A percentile compares a stretch with the other conserved stretches of the same genome.
Conservation (phyloP, 1,140 invertebrate genomes). For the Micrasema longulum region DNA sequence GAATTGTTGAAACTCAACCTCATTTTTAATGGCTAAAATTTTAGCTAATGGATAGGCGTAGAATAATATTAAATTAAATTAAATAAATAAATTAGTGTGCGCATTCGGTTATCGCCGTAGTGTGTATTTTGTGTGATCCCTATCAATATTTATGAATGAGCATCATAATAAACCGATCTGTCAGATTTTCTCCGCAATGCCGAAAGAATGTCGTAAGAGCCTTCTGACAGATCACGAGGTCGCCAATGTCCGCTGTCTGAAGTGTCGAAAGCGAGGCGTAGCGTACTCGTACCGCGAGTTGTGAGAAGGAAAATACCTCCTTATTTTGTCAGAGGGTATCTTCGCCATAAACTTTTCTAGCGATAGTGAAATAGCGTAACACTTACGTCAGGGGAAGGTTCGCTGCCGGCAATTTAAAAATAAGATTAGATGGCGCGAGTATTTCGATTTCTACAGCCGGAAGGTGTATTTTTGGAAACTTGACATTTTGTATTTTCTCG, state of each 20-base stretch:
- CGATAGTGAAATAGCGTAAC: not conserved
- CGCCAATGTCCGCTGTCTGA: not conserved
- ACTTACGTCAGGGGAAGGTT: constrained; percentile 38
- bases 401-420: constrained; percentile 41
- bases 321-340: too few species aligned
- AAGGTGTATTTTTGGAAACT: constrained; percentile 49
- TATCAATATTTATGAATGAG: too few species aligned
- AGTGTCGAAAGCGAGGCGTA: not conserved
- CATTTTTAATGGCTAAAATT: too few species aligned
- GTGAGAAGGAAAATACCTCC: constrained; percentile 23
- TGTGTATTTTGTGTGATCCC: too few species aligned
- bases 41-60: too few species aligned
- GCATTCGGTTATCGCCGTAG: too few species aligned
- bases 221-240: constrained; percentile 42
- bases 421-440: constrained; percentile 35
- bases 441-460: constrained; percentile 32
- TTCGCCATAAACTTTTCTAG: too few species aligned
- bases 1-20: too few species aligned
- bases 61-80: too few species aligned
- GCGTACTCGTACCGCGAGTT: not conserved
- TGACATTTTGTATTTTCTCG: constrained; percentile 46
- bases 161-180: not conserved
- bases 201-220: constrained; percentile 22
- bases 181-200: constrained; percentile 4
- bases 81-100: too few species aligned